Evolutionary conservation across 2,797 vertebrate genomes (phyloP).

Genomic region (Catharus ustulatus): DNA sequence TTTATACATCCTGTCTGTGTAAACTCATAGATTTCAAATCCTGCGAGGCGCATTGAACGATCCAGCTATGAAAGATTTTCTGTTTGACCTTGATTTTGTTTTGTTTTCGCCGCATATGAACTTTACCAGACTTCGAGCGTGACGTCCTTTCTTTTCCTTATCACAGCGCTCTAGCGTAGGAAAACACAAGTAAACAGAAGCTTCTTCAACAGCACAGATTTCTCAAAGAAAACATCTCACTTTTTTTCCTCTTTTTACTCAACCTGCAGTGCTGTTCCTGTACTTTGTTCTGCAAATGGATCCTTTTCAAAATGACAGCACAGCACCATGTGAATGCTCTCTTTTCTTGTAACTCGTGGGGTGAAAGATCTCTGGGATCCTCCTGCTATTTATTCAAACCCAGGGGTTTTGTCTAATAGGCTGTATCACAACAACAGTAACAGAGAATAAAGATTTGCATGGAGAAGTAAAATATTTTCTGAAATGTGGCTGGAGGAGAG

Average conservation of each 20-base stretch:
- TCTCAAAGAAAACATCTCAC: not conserved
- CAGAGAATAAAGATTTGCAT: not conserved
- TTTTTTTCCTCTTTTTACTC: not conserved
- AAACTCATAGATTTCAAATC: conserved; percentile 13
- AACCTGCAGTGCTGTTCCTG: not conserved
- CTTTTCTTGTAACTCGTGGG: conserved; percentile 1
- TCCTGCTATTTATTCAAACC: not conserved
- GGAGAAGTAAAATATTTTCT: not conserved
- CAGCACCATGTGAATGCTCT: not conserved
- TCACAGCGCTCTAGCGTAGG: not conserved
- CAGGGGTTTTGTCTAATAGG: not conserved
- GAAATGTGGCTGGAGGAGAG: not conserved
- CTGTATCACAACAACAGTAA: not conserved
- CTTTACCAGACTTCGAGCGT: conserved; percentile 48
- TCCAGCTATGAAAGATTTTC: conserved; percentile 44
- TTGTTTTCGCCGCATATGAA: conserved; percentile 32
- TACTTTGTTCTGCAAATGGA: conserved; percentile 51
- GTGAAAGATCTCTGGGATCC: not conserved
- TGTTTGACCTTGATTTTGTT: conserved; percentile 64
- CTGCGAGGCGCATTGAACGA: not conserved
- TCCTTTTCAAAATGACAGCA: not conserved
- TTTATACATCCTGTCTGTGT: conserved; percentile 16
- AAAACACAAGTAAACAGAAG: conserved; percentile 16
- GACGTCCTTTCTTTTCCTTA: conserved; percentile 50
- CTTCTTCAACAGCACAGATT: conserved; percentile 1